Conservation (phyloP, 2,113 vertebrate genomes). For the Murina feae region DNA sequence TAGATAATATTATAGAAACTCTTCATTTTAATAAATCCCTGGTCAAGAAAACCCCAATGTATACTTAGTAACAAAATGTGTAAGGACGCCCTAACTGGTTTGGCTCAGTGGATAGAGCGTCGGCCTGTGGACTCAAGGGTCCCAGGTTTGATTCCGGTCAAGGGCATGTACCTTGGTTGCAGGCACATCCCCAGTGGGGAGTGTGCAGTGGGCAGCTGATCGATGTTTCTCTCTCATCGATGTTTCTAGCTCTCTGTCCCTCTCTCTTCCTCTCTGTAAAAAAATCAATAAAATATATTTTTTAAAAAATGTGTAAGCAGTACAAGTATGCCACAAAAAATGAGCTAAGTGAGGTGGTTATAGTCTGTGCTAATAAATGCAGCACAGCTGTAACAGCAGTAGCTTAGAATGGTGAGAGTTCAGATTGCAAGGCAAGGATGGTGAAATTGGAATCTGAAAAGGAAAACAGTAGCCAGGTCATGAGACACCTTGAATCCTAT, state of each 20-base stretch:
- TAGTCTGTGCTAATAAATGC: not conserved
- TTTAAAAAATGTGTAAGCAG: not conserved
- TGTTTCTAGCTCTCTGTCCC: too few species aligned
- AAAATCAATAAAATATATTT: too few species aligned
- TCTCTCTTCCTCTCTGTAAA: too few species aligned
- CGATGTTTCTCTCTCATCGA: too few species aligned
- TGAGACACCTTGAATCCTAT: not conserved
- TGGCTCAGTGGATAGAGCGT: too few species aligned
- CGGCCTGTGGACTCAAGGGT: too few species aligned
- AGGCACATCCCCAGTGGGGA: too few species aligned
- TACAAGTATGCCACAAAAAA: not conserved
- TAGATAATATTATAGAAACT: not conserved
- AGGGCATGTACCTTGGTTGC: too few species aligned
- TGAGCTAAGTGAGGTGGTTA: not conserved
- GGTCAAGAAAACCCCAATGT: not conserved
- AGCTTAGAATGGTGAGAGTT: not conserved
- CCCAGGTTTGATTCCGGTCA: too few species aligned
- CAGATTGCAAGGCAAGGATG: not conserved
- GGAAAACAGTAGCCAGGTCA: not conserved
- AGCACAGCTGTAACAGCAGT: not conserved
- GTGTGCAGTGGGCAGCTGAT: too few species aligned
- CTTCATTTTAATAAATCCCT: conserved; percentile 22
- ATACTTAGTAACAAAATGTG: not conserved
- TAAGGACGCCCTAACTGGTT: too few species aligned
- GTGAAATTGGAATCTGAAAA: not conserved